Percentiles rank a stretch among this genome's conserved stretches.
Evolutionary conservation across 2,797 vertebrate species (phyloP).

Genomic region (Cossypha caffra): DNA sequence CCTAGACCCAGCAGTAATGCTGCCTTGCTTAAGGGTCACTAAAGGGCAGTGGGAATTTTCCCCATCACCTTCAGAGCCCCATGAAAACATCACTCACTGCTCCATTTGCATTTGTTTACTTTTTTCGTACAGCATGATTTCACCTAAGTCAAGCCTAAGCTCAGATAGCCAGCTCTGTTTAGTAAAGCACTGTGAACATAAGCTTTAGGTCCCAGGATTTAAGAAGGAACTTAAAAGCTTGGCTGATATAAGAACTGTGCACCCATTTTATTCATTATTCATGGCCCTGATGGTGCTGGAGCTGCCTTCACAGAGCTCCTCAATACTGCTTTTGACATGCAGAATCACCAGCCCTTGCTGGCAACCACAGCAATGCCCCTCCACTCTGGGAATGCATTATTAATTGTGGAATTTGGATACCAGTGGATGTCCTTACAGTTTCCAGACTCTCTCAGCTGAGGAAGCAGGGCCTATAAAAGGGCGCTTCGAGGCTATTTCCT

Average conservation of each 20-base stretch:
- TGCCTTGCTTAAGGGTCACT: neutral
- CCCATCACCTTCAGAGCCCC: neutral
- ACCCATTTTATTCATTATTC: neutral
- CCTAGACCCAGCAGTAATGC: neutral
- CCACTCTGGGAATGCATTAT: neutral
- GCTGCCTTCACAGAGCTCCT: neutral
- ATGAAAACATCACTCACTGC: neutral
- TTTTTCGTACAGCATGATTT: neutral
- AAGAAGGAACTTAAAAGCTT: neutral
- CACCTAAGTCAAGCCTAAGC: neutral
- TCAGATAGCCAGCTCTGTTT: neutral
- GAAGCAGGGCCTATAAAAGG: conserved; percentile 19
- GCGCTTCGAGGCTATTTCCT: neutral
- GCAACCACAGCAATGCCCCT: neutral
- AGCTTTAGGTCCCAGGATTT: neutral
- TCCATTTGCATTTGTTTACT: neutral
- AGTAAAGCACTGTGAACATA: neutral
- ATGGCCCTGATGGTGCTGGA: neutral
- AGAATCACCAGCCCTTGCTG: neutral
- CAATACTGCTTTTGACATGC: neutral
- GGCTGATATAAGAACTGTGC: neutral
- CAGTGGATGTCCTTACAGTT: conserved; percentile 8
- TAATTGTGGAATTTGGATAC: conserved; percentile 39
- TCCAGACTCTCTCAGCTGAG: conserved; percentile 24
- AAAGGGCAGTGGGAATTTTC: neutral